Evolutionary conservation across 2,113 vertebrate genomes (phyloP), one percentile per base, ranked within the genome.

Genomic region (Tragelaphus scriptus): DNA sequence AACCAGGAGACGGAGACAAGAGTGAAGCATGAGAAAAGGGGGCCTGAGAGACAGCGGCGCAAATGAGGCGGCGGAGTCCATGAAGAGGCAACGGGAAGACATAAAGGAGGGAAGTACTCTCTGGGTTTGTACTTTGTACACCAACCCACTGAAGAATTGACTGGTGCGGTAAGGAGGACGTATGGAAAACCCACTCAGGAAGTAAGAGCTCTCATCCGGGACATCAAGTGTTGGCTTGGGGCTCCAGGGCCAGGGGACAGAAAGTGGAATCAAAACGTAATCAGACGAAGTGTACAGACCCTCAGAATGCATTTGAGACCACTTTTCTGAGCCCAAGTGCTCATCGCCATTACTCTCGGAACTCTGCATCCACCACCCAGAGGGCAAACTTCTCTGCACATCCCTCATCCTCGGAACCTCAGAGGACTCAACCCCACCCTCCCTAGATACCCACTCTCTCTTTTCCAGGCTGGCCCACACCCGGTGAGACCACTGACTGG

Each of bases 401-500:
- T 6, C 59, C 36, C n/a, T 81, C 79, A 47, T 19, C 30, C 36
- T 79, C 2, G 1, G 26, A 71, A 44, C 16, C 12, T 68, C 40
- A 30, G 36, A 28, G 71, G 25, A 44, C 14, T 36, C 15, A 81
- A 19, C 13, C 13, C 19, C 47, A 55, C 53, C 9, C 16, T 21
- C 53, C 51, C 40, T 30, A 68, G 82, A 61, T 14, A 61, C 19
- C 21, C 36, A 44, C 28, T n/a, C 19, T n/a, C 65, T 88, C n/a
- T 61, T 79, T 85, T 49, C 49, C 56, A 87, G 90, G 40, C 23
- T 63, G 12, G 36, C 16, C 56, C 55, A 68, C 30, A 21, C 19
- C 36, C 2, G 0, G 2, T 17, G 6, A 90, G 71, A 17, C 1
- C 7, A 32, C 5, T 26, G 11, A 82, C n/a, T 28, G 40, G 36